Evolutionary conservation across 2,888 invertebrate species (phyloP), one percentile per base, ranked within the genome.

Genomic region (Vanessa cardui): DNA sequence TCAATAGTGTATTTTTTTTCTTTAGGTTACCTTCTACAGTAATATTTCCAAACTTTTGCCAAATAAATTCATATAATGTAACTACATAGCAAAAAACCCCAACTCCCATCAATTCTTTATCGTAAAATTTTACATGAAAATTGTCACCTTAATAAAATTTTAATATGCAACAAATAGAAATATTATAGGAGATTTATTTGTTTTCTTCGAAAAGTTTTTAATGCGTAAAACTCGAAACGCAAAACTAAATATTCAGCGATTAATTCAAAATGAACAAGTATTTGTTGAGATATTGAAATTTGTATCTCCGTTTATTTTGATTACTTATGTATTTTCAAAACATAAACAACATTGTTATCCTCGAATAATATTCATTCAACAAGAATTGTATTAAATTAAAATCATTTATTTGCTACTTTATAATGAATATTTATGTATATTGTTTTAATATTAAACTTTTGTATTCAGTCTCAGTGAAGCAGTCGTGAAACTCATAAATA

Each of bases 181-280:
- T 26, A 26, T 26, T 26, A 26, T 26, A 26, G 1, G 26, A 26
- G 26, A 26, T 26, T 45, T 71, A 68, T 62, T 63, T 66, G 68
- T 59, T 58, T 50, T 50, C 50, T 61, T 52, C 15, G 3, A 33
- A 63, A 58, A 71, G 60, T 69, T 66, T 61, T 52, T 56, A 68
- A 64, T 66, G 66, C 56, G 68, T 64, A 39, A 66, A 64, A 66
- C 66, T 69, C 62, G 44, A 64, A 56, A 54, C 64, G 61, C 64
- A 68, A 67, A 70, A 61, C 58, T 50, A 68, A 73, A 66, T 69
- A 66, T 68, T 68, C 68, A 39, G 46, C 73, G 68, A 72, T 70
- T 73, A 68, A 65, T 68, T 70, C 64, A 61, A 61, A 56, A 58
- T 70, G 72, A 72, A 72, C 72, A 70, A 72, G 58, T 60, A 61